Conservation (phyloP, 2,113 vertebrate genomes). For the Mohoua ochrocephala region DNA sequence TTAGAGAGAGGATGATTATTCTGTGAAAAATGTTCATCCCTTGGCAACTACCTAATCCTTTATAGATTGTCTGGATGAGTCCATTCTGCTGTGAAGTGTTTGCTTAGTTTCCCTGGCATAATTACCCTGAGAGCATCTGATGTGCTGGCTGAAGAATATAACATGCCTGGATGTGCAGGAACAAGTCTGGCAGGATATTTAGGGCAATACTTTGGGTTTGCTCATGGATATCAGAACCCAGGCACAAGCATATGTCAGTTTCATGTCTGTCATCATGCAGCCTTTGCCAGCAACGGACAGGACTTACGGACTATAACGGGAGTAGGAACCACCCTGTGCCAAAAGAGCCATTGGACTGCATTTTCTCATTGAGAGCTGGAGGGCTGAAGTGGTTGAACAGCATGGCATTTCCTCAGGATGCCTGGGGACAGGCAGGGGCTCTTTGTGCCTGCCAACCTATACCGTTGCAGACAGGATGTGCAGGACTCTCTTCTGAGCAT, state of each 20-base stretch:
- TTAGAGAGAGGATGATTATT: background rate
- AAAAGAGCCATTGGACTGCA: background rate
- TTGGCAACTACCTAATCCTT: background rate
- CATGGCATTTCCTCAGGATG: background rate
- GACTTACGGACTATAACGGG: rapidly evolving
- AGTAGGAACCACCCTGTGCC: background rate
- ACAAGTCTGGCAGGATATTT: background rate
- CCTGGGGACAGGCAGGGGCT: background rate
- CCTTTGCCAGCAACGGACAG: rapidly evolving
- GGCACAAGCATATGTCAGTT: background rate
- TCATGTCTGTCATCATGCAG: background rate
- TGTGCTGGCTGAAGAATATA: background rate
- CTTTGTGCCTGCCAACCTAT: background rate
- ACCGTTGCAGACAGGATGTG: background rate
- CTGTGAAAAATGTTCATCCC: background rate
- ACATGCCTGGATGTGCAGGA: background rate
- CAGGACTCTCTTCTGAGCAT: background rate
- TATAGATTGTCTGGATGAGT: conserved; percentile 6
- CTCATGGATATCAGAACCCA: background rate
- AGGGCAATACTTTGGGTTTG: background rate
- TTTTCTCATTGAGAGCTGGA: background rate
- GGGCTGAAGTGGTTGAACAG: background rate
- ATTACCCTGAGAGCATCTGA: background rate
- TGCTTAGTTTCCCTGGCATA: conserved; percentile 1
- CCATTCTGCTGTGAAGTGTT: conserved; percentile 37